Evolutionary conservation across 2,113 vertebrate genomes (phyloP).

Genomic region (Cheirogaleus medius): DNA sequence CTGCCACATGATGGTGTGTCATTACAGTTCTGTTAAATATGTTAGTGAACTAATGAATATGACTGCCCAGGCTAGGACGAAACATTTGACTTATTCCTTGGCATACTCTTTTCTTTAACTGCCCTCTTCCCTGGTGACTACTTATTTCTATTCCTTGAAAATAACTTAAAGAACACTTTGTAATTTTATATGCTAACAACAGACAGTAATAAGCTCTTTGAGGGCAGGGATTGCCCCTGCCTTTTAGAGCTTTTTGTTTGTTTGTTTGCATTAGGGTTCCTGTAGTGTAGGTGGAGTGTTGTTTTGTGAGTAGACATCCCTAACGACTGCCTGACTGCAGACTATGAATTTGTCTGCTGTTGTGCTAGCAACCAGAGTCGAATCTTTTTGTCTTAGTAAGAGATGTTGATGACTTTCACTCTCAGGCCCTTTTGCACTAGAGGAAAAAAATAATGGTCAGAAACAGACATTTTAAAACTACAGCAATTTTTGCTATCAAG

Average conservation of each 20-base stretch:
- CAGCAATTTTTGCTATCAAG: conserved; percentile 30
- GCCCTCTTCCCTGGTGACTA: background rate
- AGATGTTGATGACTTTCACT: conserved; percentile 63
- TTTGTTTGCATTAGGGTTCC: background rate
- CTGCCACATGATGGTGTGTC: background rate
- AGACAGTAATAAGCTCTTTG: background rate
- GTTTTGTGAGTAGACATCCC: conserved; percentile 21
- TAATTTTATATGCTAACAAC: background rate
- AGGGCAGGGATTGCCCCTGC: background rate
- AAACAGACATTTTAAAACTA: conserved; percentile 49
- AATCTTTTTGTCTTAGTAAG: conserved; percentile 71
- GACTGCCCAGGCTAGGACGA: background rate
- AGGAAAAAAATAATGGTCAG: conserved; percentile 65
- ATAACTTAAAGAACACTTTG: background rate
- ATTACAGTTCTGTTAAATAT: background rate
- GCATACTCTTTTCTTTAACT: background rate
- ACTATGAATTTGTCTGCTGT: conserved; percentile 25
- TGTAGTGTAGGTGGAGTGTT: background rate
- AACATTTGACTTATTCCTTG: background rate
- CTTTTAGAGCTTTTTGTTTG: conserved; percentile 1
- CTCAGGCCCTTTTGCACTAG: conserved; percentile 32
- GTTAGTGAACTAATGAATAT: background rate
- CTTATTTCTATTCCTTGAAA: background rate
- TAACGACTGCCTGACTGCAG: conserved; percentile 27
- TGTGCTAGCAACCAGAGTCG: conserved; percentile 54